Evolutionary conservation across 23 tunicate genomes (phyloP).

Genomic region (Trididemnum clinides): DNA sequence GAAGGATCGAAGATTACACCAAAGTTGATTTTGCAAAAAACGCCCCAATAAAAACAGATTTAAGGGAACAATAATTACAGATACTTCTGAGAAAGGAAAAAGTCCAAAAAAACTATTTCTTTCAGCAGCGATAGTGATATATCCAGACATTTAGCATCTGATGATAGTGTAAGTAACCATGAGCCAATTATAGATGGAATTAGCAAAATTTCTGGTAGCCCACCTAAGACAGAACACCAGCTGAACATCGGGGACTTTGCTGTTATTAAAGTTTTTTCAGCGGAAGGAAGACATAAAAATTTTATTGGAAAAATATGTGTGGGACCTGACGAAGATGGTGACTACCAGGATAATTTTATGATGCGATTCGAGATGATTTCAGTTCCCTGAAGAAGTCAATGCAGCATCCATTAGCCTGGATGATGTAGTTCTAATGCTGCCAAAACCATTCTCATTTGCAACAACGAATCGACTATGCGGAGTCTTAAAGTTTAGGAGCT

Average conservation of each 20-base stretch:
- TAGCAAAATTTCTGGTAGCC: not conserved
- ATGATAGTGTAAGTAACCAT: not conserved
- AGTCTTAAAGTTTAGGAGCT: not conserved
- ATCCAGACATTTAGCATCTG: slow-evolving; percentile 1
- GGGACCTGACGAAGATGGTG: slow-evolving; percentile 9
- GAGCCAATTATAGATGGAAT: not conserved
- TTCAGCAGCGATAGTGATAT: not conserved
- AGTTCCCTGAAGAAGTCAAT: not conserved
- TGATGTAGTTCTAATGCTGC: not conserved
- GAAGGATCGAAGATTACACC: no score
- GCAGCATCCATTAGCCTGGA: slow-evolving; percentile 5
- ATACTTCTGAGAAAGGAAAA: slow-evolving; percentile 9
- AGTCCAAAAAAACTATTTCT: not conserved
- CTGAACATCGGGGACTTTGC: slow-evolving; percentile 7
- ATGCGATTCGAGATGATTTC: slow-evolving; percentile 6
- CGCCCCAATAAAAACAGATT: not conserved
- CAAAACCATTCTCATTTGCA: slow-evolving; percentile 8
- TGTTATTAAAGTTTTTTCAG: slow-evolving; percentile 17
- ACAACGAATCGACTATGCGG: slow-evolving; percentile 6
- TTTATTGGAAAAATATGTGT: slow-evolving; percentile 13
- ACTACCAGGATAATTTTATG: slow-evolving; percentile 1
- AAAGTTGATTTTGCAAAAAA: slow-evolving; percentile 10
- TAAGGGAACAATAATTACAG: not conserved
- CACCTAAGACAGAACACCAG: not conserved
- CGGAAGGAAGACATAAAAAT: slow-evolving; percentile 3